Evolutionary conservation across 2,113 vertebrate genomes (phyloP).

Genomic region (Mohoua ochrocephala): DNA sequence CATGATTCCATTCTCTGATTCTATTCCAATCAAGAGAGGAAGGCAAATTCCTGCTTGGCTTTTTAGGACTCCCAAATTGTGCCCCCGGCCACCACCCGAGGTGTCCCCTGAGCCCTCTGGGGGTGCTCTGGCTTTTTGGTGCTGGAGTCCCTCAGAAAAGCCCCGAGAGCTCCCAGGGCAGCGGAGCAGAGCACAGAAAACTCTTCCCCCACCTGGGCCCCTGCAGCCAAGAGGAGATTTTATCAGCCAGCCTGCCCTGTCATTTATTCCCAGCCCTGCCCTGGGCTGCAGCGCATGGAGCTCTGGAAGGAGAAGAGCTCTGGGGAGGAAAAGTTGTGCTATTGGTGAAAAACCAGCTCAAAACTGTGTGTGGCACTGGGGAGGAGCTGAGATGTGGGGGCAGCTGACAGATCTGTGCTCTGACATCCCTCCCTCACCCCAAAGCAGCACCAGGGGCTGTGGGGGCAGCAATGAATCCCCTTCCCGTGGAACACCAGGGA

Average conservation of each 20-base stretch:
- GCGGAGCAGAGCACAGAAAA: neutral
- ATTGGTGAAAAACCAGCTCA: neutral
- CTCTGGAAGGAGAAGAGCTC: neutral
- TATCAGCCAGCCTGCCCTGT: slow-evolving; percentile 20
- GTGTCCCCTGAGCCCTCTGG: neutral
- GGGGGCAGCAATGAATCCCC: neutral
- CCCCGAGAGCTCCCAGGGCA: neutral
- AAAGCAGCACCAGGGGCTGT: neutral
- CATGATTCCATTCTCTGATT: neutral
- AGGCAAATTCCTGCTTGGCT: neutral
- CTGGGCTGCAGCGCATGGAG: neutral
- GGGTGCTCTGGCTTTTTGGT: neutral
- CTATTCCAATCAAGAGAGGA: neutral
- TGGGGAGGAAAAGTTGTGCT: neutral
- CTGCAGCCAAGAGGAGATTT: slow-evolving; percentile 23
- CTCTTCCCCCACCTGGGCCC: neutral
- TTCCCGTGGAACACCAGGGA: neutral
- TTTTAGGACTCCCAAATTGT: neutral
- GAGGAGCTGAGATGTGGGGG: neutral
- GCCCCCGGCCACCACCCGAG: neutral
- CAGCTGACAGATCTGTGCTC: neutral
- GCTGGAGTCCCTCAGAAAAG: neutral
- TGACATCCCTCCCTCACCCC: neutral
- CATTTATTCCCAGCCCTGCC: slow-evolving; percentile 37
- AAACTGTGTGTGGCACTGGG: neutral